These are phyloP conservation scores for Brotula barbata DNA, from an alignment of 2,797 vertebrate species.

Conservation along the genomic window DNA sequence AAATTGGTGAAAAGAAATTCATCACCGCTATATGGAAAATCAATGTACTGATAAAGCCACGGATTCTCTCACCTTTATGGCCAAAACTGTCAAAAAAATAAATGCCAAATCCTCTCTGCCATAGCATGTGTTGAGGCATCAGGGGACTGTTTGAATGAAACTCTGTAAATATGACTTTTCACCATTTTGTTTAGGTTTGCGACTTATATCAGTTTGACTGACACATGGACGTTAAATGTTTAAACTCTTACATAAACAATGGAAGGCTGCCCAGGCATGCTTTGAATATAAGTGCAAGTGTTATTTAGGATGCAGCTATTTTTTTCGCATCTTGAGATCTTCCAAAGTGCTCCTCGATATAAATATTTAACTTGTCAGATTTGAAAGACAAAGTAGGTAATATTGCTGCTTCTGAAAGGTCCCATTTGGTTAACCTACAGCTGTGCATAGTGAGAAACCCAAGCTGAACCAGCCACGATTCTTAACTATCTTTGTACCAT, in stretches of 20 bases:
- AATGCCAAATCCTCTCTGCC: too few species aligned
- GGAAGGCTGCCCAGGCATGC: background rate
- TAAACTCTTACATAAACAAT: too few species aligned
- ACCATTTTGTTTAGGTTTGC: background rate
- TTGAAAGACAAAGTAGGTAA: slow-evolving; percentile 1
- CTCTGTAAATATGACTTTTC: background rate
- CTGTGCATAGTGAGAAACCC: background rate
- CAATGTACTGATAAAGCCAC: too few species aligned
- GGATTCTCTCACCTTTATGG: too few species aligned
- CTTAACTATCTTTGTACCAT: background rate
- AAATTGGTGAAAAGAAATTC: too few species aligned
- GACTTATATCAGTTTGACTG: too few species aligned
- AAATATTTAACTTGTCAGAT: background rate
- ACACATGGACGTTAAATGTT: too few species aligned
- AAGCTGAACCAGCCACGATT: background rate
- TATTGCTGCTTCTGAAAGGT: background rate
- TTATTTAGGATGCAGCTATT: background rate
- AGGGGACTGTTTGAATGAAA: background rate
- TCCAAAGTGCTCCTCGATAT: background rate
- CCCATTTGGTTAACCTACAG: slow-evolving; percentile 2
- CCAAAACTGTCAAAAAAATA: too few species aligned
- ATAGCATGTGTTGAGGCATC: too few species aligned
- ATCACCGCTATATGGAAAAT: too few species aligned
- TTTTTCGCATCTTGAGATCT: background rate
- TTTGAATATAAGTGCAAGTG: background rate